phyloP scores from a whole-genome alignment of 2,113 vertebrate genomes.

The Pangasianodon gigas region DNA sequence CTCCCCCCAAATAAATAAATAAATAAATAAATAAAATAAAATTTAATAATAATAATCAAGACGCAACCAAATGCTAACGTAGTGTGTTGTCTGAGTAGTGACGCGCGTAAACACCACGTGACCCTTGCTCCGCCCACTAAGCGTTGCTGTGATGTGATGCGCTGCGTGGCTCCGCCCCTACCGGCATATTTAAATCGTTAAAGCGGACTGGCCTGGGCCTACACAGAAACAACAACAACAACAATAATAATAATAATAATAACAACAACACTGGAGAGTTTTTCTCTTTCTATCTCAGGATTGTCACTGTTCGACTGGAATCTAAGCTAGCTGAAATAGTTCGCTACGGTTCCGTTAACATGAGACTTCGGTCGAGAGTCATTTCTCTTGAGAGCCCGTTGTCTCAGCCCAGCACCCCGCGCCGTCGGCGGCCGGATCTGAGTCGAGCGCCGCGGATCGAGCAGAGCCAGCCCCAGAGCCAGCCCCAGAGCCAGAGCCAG shows the following conservation, averaged over 20 bases:
- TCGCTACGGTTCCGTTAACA: conserved; percentile 8
- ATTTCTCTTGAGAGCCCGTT: conserved; percentile 25
- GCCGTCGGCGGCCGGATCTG: conserved; percentile 2
- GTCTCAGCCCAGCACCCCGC: conserved; percentile 24
- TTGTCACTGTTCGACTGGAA: neutral
- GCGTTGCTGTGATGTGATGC: conserved; percentile 22
- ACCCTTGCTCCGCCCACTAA: conserved; percentile 59
- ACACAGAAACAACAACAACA: too few relatives aligned
- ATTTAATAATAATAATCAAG: too few relatives aligned
- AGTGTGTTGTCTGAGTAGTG: too few relatives aligned
- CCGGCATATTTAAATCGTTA: conserved; percentile 64
- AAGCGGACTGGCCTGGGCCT: neutral
- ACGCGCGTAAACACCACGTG: neutral
- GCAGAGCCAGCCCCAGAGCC: neutral
- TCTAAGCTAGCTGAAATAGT: neutral
- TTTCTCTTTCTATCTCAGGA: neutral
- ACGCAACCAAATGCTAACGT: too few relatives aligned
- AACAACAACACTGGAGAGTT: neutral
- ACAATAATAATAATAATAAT: neutral
- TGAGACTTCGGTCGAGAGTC: conserved; percentile 55
- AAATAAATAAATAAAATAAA: too few relatives aligned
- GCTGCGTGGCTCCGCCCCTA: conserved; percentile 26
- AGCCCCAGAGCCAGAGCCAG: neutral
- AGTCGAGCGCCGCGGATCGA: neutral
- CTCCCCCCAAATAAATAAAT: too few relatives aligned